Conservation (phyloP, 2,797 vertebrate species). For the Notolepis coatsorum region DNA sequence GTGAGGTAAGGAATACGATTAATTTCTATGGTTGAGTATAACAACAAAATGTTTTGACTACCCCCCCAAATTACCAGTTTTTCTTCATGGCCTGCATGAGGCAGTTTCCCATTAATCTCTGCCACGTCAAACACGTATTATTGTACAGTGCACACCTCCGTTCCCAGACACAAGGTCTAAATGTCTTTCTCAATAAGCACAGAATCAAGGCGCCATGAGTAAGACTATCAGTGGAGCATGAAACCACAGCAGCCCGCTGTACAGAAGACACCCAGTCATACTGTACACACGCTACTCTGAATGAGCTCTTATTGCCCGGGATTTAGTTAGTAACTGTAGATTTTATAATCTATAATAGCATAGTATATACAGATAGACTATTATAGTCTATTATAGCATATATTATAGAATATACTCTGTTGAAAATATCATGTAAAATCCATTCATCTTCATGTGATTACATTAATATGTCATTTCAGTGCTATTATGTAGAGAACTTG, state of each 20-base stretch:
- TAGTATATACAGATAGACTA: neutral
- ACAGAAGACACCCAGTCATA: constrained; percentile 15
- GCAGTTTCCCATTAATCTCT: constrained; percentile 21
- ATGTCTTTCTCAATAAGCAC: constrained; percentile 21
- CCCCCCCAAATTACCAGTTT: constrained; percentile 28
- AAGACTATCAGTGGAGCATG: constrained; percentile 41
- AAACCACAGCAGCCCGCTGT: constrained; percentile 49
- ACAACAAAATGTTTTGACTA: constrained; percentile 26
- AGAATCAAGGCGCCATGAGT: constrained; percentile 50
- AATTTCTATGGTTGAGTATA: constrained; percentile 6
- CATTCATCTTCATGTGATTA: no score
- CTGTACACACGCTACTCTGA: constrained; percentile 10
- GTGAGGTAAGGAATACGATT: constrained; percentile 28
- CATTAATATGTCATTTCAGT: neutral
- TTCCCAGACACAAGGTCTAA: constrained; percentile 21
- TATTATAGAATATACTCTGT: no score
- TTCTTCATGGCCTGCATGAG: constrained; percentile 24
- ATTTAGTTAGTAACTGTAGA: neutral
- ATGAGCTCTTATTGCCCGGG: neutral
- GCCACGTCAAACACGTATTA: constrained; percentile 45
- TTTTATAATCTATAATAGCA: no score
- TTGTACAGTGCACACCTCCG: constrained; percentile 21
- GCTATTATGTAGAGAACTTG: no score
- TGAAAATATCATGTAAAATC: no score
- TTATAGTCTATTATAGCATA: neutral